phyloP scores from a whole-genome alignment of 2,888 invertebrate genomes.

The Branchellion lobata region DNA sequence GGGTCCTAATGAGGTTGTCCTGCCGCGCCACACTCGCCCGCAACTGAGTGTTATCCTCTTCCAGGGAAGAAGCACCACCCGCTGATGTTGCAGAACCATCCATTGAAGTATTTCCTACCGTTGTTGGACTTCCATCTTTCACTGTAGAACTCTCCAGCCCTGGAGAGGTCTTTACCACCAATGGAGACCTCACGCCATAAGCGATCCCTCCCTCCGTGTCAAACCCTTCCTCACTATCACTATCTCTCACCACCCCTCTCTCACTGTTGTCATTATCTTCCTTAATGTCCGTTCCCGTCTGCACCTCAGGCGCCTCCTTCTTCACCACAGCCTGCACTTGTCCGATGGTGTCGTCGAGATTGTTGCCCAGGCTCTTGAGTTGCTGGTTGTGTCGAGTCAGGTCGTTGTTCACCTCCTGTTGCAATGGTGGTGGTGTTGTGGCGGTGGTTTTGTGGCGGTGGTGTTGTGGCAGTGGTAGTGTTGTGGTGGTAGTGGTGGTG shows the following conservation, averaged over 20 bases:
- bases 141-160: no score
- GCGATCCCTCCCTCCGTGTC: no score
- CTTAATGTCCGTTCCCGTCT: not conserved
- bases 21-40: slow-evolving; percentile 55
- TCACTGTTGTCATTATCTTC: slow-evolving; percentile 28
- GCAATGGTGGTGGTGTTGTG: no score
- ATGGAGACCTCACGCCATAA: no score
- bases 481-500: no score
- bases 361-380: not conserved
- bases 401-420: not conserved
- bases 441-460: no score
- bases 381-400: not conserved
- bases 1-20: slow-evolving; percentile 57
- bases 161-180: no score
- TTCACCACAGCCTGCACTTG: no score
- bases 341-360: not conserved
- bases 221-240: not conserved
- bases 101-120: slow-evolving; percentile 48
- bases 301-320: not conserved
- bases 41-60: slow-evolving; percentile 45
- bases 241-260: not conserved
- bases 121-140: no score
- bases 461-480: no score
- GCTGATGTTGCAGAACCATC: slow-evolving; percentile 35
- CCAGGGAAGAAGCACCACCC: not conserved